Conservation (phyloP, 2,797 vertebrate genomes). For the Morelia viridis region DNA sequence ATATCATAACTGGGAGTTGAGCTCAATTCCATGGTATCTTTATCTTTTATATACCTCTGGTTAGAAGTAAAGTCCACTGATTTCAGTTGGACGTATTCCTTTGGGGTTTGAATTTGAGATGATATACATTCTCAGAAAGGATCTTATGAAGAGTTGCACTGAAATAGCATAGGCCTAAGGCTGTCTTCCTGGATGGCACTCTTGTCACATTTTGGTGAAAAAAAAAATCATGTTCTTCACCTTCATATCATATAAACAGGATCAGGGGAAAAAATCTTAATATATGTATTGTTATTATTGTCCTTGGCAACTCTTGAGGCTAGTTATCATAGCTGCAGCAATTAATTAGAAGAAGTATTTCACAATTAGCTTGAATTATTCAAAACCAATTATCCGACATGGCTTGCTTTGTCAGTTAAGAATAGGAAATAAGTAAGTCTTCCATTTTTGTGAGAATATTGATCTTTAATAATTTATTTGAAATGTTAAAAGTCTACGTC, state of each 20-base stretch:
- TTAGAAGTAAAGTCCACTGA: background rate
- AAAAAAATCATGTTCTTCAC: background rate
- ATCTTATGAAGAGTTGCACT: background rate
- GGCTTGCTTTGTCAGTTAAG: background rate
- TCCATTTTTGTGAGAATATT: background rate
- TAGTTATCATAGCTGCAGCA: background rate
- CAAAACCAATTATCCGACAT: background rate
- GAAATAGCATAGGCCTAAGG: background rate
- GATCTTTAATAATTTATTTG: background rate
- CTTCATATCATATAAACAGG: background rate
- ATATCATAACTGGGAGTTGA: background rate
- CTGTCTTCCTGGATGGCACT: background rate
- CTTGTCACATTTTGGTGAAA: background rate
- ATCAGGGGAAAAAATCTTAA: background rate
- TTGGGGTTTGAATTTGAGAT: background rate
- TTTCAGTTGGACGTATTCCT: background rate
- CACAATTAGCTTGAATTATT: background rate
- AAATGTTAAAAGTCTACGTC: background rate
- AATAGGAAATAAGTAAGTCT: background rate
- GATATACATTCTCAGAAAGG: background rate
- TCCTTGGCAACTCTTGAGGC: background rate
- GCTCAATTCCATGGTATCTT: background rate
- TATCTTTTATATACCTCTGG: background rate
- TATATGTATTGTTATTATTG: background rate
- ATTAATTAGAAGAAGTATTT: background rate